Conservation (phyloP, 2,797 vertebrate species). For the Hemitrygon akajei region DNA sequence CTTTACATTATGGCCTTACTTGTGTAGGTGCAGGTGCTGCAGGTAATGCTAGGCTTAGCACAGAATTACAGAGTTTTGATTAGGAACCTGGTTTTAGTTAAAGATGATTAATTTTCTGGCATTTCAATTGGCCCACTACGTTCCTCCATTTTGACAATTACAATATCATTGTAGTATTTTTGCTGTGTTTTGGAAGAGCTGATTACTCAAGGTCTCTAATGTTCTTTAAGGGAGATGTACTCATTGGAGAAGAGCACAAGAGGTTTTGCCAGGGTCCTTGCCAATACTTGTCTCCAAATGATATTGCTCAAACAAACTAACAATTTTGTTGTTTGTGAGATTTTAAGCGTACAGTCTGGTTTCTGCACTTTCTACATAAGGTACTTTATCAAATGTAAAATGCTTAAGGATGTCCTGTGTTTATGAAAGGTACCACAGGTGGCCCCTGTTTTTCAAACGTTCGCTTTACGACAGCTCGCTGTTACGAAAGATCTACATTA, state of each 20-base stretch:
- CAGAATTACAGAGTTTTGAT: no score
- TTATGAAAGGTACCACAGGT: neutral
- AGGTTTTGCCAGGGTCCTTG: neutral
- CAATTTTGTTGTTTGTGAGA: neutral
- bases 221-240: neutral
- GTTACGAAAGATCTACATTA: no score
- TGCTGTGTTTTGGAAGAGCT: neutral
- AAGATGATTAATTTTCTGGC: no score
- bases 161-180: neutral
- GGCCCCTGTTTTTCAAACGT: no score
- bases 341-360: neutral
- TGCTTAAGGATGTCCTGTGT: neutral
- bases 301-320: no score
- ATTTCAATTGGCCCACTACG: no score
- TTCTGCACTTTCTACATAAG: neutral
- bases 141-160: neutral
- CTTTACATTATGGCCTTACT: no score
- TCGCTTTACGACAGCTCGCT: no score
- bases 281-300: neutral
- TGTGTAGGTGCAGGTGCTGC: no score
- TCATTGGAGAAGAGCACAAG: neutral
- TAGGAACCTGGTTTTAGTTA: no score
- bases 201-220: neutral
- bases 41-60: no score
- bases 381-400: neutral